Evolutionary conservation across 2,888 invertebrate genomes (phyloP).

Genomic region (Meliscaeva auricollis): DNA sequence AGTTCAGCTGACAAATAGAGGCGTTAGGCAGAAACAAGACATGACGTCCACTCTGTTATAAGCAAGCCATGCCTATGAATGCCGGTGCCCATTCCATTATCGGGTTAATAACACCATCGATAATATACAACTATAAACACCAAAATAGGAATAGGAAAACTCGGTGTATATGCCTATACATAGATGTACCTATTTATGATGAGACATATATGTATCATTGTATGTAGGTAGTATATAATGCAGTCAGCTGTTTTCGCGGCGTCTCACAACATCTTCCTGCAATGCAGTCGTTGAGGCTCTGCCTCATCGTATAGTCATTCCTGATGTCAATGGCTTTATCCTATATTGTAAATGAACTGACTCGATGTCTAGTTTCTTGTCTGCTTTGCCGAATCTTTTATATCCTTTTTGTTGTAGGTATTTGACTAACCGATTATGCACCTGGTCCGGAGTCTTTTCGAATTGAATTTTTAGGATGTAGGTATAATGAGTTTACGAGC

Average conservation of each 20-base stretch:
- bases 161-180: background rate
- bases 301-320: too few relatives aligned
- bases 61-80: conserved; percentile 45
- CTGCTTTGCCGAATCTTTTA: conserved; percentile 4
- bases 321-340: conserved; percentile 12
- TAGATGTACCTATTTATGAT: background rate
- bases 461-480: conserved; percentile 51
- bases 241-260: conserved; percentile 65
- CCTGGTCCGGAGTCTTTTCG: conserved; percentile 1
- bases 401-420: conserved; percentile 41
- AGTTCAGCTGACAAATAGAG: conserved; percentile 37
- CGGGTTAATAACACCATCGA: conserved; percentile 64
- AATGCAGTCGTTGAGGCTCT: conserved; percentile 54
- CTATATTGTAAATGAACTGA: too few relatives aligned
- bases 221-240: conserved; percentile 7
- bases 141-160: conserved; percentile 46
- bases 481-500: too few relatives aligned
- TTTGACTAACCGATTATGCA: background rate
- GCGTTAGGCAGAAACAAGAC: conserved; percentile 41
- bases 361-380: conserved; percentile 2
- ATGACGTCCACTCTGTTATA: conserved; percentile 41
- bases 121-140: conserved; percentile 23
- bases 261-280: conserved; percentile 40
- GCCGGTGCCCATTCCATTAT: background rate
- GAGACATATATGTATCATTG: background rate